phyloP scores from a whole-genome alignment of 1,140 invertebrate genomes.

The Formica selysi region DNA sequence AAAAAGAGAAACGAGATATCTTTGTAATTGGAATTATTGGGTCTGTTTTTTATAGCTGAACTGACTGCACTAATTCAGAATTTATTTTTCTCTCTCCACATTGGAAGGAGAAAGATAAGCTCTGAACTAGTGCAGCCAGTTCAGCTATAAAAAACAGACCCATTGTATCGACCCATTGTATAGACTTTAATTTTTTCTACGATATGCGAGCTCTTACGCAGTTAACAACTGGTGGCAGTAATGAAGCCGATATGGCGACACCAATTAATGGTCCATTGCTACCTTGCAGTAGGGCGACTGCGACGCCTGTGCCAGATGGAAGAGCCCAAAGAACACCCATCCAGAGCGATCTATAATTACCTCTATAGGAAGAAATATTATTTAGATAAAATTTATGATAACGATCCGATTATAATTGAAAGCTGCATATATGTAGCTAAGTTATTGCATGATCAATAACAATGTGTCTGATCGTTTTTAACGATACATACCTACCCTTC shows the following conservation, averaged over 20 bases:
- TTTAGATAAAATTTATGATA: not conserved
- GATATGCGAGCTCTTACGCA: constrained; percentile 88
- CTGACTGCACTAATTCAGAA: too few species aligned
- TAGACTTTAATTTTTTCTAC: not conserved
- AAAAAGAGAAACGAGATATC: not conserved
- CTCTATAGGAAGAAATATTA: constrained; percentile 83
- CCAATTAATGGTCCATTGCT: constrained; percentile 95
- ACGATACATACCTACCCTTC: constrained; percentile 88
- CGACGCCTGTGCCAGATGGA: constrained; percentile 92
- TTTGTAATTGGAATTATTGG: too few species aligned
- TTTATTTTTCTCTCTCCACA: too few species aligned
- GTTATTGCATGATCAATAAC: not conserved
- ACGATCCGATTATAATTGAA: not conserved
- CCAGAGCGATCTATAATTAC: constrained; percentile 90
- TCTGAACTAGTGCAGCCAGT: too few species aligned
- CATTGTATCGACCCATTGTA: not conserved
- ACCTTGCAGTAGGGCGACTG: constrained; percentile 94
- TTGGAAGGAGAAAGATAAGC: too few species aligned
- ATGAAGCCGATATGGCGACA: constrained; percentile 95
- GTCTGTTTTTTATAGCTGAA: too few species aligned
- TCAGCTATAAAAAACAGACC: too few species aligned
- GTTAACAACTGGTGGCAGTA: constrained; percentile 95
- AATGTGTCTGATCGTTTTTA: not conserved
- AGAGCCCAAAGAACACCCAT: constrained; percentile 91
- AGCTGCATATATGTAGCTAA: not conserved